Evolutionary conservation across 2,113 vertebrate genomes (phyloP), one percentile per base, ranked within the genome.

Genomic region (Poecile atricapillus): DNA sequence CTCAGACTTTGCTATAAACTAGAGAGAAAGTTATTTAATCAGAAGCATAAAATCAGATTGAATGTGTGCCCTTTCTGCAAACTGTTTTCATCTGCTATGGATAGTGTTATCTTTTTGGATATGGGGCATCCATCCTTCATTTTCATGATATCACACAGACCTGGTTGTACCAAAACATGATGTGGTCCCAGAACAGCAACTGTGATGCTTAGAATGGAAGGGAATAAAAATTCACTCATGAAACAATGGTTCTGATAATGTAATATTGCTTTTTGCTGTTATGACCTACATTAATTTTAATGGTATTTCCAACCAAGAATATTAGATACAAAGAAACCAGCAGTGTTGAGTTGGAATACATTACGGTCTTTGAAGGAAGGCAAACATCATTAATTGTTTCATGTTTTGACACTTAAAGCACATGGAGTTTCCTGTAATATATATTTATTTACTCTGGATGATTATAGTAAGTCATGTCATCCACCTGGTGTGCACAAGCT

Each of bases 391-490:
- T 58, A 87, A 33, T 62, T 10, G 22, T 63, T 92, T 58, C 28
- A 44, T 89, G 24, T 62, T 93, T 94, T 87, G 88, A 58, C 69
- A 87, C 37, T 71, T 81, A 74, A 95, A 88, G 55, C 37, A 93
- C 88, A 95, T 84, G 53, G 49, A 79, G 8, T 77, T 31, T 84
- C 18, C 11, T 76, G 7, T 76, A 52, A 68, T 49, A 37, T 41
- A 68, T 46, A 76, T 50, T 71, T 92, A 79, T 79, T 58, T 76
- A 91, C 59, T 88, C 75, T 91, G 67, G 24, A 31, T 95, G n/a
- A 69, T 91, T 92, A 37, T 73, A 71, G 16, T 49, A 62, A 39
- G 41, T 64, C 41, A 53, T 71, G 88, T 86, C 31, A 81, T 64
- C 65, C 90, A 21, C 15, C 20, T 17, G 13, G 13, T 89, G 21